phyloP scores from a whole-genome alignment of 2,797 vertebrate species.

The Chiroxiphia lanceolata region DNA sequence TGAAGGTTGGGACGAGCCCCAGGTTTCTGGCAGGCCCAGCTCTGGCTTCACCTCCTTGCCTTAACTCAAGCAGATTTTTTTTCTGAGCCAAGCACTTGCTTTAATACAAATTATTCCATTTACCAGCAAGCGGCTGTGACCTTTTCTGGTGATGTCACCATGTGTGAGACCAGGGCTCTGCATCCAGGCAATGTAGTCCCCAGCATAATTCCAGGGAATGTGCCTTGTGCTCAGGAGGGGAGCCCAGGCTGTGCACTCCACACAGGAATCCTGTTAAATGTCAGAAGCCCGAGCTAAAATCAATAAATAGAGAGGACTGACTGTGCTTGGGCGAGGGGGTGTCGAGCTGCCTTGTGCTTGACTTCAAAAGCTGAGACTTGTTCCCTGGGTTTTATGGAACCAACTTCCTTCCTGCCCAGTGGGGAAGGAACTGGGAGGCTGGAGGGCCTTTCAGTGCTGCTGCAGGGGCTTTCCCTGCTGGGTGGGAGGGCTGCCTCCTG shows the following conservation, averaged over 20 bases:
- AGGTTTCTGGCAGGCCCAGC: no score
- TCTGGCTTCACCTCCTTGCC: not conserved
- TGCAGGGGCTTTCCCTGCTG: accelerated
- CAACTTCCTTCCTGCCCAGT: not conserved
- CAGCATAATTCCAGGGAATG: not conserved
- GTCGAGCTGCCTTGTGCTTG: not conserved
- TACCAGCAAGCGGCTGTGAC: not conserved
- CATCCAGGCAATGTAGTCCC: accelerated
- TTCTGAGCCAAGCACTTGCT: not conserved
- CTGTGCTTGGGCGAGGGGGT: not conserved
- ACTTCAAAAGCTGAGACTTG: not conserved
- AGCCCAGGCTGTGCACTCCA: not conserved
- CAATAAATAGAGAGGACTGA: not conserved
- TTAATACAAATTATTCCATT: not conserved
- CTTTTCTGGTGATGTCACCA: not conserved
- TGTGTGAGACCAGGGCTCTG: not conserved
- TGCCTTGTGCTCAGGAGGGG: not conserved
- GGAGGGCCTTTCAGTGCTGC: not conserved
- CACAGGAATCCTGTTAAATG: not conserved
- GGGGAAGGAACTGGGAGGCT: not conserved
- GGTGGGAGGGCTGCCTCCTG: not conserved
- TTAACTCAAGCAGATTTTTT: not conserved
- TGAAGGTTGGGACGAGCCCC: not conserved
- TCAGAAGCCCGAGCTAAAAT: not conserved
- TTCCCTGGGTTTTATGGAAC: not conserved